These are phyloP conservation scores for Numenius phaeopus DNA, from an alignment of 2,797 vertebrate genomes.

Conservation along the genomic window DNA sequence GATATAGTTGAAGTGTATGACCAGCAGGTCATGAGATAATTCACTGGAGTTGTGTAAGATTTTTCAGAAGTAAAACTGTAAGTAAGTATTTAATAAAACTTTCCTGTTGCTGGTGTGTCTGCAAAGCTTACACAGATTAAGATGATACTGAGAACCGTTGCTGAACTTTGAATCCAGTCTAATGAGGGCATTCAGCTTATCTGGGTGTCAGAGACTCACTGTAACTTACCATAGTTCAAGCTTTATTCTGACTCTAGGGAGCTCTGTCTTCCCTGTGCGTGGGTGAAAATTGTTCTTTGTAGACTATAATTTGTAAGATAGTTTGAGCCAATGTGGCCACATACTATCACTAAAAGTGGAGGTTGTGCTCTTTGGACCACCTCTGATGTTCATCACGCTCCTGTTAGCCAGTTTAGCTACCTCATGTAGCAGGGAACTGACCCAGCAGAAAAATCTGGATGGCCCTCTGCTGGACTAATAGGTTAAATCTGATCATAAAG, in stretches of 20 bases:
- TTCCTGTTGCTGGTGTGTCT: neutral
- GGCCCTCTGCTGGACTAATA: neutral
- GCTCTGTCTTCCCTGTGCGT: neutral
- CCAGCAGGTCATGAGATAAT: too few species aligned
- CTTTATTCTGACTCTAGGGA: neutral
- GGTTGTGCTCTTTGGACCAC: neutral
- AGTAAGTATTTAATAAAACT: neutral
- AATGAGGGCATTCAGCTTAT: neutral
- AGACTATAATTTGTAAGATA: neutral
- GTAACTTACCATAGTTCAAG: neutral
- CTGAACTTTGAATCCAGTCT: neutral
- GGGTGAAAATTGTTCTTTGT: neutral
- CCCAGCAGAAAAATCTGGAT: neutral
- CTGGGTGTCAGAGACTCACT: neutral
- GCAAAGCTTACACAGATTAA: neutral
- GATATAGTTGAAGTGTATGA: neutral
- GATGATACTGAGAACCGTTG: neutral
- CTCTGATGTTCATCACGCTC: neutral
- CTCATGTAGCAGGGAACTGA: neutral
- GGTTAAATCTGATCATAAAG: neutral
- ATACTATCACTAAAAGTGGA: neutral
- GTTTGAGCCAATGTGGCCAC: neutral
- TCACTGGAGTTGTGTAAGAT: neutral
- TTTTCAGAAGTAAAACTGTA: neutral
- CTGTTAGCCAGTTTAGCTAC: neutral